phyloP scores from a whole-genome alignment of 2,113 vertebrate genomes.

The Hippocampus guttulatus region DNA sequence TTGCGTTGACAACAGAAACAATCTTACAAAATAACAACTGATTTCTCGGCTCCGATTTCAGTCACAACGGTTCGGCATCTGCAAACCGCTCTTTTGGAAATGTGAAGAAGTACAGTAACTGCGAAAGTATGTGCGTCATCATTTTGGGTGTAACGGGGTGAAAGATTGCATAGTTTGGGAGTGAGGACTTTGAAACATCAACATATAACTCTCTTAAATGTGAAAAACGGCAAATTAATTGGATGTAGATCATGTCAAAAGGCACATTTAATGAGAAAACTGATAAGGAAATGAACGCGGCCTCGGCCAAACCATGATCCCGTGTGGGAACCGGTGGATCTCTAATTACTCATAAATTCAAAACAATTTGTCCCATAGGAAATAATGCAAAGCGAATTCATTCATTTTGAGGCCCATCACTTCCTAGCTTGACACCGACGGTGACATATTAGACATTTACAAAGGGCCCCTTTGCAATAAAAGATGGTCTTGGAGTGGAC shows the following conservation, averaged over 20 bases:
- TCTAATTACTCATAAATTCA: neutral
- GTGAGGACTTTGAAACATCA: neutral
- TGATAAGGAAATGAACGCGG: neutral
- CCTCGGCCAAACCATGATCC: neutral
- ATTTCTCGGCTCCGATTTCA: neutral
- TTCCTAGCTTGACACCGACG: neutral
- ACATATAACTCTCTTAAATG: neutral
- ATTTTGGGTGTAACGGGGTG: neutral
- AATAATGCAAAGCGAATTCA: neutral
- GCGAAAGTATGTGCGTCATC: neutral
- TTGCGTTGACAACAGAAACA: neutral
- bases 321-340: neutral
- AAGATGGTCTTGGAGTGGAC: neutral
- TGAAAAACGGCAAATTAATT: neutral
- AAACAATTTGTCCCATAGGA: constrained; percentile 3
- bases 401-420: neutral
- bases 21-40: neutral
- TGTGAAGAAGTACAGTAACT: neutral
- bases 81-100: neutral
- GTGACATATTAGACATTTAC: neutral
- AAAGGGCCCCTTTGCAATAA: neutral
- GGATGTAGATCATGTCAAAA: neutral
- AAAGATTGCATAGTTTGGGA: constrained; percentile 2
- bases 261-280: constrained; percentile 3
- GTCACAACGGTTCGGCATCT: neutral